Conservation (phyloP, 2,797 vertebrate species). For the Borostomias antarcticus region DNA sequence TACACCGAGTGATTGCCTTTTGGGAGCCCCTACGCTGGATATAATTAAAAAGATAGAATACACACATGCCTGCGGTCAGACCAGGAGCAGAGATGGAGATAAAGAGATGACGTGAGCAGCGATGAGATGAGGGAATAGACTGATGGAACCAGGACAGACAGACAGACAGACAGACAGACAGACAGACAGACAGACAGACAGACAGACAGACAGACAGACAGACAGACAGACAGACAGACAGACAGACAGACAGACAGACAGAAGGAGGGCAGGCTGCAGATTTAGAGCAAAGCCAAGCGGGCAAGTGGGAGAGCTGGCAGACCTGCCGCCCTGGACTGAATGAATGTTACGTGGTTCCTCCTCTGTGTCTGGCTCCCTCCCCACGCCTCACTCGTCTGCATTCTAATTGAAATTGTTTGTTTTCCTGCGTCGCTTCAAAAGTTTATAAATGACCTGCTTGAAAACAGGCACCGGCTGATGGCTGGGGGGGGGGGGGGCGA, state of each 20-base stretch:
- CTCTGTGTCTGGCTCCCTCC: neutral
- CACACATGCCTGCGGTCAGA: slow-evolving; percentile 44
- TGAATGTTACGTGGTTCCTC: neutral
- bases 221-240: neutral
- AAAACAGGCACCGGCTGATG: slow-evolving; percentile 19
- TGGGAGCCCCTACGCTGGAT: slow-evolving; percentile 6
- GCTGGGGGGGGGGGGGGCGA: slow-evolving; percentile 3
- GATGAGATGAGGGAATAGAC: slow-evolving; percentile 12
- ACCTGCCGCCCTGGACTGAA: neutral
- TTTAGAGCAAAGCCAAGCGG: too few relatives aligned
- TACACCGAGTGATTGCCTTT: slow-evolving; percentile 41
- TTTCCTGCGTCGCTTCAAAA: slow-evolving; percentile 45
- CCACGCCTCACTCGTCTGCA: slow-evolving; percentile 48
- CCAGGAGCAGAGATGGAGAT: slow-evolving; percentile 36
- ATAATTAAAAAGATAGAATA: neutral
- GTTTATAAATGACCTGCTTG: slow-evolving; percentile 47
- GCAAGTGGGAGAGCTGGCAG: slow-evolving; percentile 14
- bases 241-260: slow-evolving; percentile 49
- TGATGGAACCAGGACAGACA: too few relatives aligned
- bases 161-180: neutral
- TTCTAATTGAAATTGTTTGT: slow-evolving; percentile 63
- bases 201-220: neutral
- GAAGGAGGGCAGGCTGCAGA: too few relatives aligned
- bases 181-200: neutral
- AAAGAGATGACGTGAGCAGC: slow-evolving; percentile 34